These are phyloP conservation scores for Tetrao urogallus DNA, from an alignment of 2,113 vertebrate species.

Conservation along the genomic window DNA sequence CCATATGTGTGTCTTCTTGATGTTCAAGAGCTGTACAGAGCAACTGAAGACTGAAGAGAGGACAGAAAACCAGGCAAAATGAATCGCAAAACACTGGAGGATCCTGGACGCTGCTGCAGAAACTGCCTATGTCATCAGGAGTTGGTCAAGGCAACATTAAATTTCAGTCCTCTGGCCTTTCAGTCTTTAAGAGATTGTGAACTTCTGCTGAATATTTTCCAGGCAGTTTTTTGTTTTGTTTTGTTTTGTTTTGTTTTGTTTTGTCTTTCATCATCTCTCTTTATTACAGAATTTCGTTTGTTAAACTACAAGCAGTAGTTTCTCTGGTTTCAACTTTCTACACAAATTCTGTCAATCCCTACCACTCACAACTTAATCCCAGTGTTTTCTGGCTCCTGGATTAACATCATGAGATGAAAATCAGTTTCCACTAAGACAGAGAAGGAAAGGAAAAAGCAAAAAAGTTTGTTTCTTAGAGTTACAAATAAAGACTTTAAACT, in stretches of 20 bases:
- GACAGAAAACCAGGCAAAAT: neutral
- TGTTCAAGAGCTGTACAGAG: neutral
- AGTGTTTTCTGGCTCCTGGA: neutral
- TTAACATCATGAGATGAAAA: neutral
- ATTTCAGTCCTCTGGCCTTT: neutral
- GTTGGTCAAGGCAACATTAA: neutral
- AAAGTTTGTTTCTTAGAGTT: neutral
- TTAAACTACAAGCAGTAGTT: neutral
- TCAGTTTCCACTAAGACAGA: neutral
- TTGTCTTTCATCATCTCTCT: neutral
- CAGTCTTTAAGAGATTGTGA: neutral
- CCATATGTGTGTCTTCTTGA: neutral
- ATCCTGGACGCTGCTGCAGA: neutral
- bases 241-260: neutral
- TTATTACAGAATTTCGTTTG: neutral
- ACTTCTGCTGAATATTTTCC: neutral
- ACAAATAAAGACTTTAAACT: neutral
- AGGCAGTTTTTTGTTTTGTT: neutral
- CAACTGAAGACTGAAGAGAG: neutral
- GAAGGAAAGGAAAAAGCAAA: neutral
- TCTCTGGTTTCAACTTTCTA: neutral
- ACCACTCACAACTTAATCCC: neutral
- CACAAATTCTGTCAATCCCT: neutral
- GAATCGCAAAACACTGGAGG: rapidly evolving
- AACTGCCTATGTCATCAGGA: neutral